phyloP scores from a whole-genome alignment of 2,797 vertebrate species.

The Myioborus miniatus region DNA sequence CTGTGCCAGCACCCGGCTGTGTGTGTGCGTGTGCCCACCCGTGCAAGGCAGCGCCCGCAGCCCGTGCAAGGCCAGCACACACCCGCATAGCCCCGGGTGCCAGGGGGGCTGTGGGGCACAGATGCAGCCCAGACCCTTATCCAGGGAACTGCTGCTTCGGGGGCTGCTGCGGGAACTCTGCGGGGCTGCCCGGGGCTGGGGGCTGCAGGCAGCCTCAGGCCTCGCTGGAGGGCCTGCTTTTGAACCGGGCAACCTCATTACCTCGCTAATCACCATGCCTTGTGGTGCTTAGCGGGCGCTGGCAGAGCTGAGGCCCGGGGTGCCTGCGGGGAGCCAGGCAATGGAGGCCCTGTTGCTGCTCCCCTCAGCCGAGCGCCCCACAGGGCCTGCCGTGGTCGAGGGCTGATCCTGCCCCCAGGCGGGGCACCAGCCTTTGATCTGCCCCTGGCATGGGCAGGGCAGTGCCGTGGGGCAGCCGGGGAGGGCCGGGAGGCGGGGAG shows the following conservation, averaged over 20 bases:
- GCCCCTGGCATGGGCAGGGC: neutral
- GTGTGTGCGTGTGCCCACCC: rapidly evolving
- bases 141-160: neutral
- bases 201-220: neutral
- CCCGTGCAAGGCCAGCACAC: neutral
- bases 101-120: neutral
- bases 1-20: rapidly evolving
- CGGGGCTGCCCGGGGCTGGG: neutral
- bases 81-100: neutral
- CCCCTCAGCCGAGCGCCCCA: rapidly evolving
- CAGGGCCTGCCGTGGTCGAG: rapidly evolving
- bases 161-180: neutral
- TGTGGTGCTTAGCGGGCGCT: neutral
- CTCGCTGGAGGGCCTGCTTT: neutral
- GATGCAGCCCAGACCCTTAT: rapidly evolving
- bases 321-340: rapidly evolving
- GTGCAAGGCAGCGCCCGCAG: neutral
- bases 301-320: neutral
- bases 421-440: too few relatives aligned
- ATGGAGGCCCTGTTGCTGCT: neutral
- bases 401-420: neutral
- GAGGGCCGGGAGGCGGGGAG: neutral
- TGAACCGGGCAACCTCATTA: conserved; percentile 49
- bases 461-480: neutral
- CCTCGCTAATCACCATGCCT: neutral